Conservation (phyloP, 2,888 invertebrate genomes). For the Drosophila subquinaria region DNA sequence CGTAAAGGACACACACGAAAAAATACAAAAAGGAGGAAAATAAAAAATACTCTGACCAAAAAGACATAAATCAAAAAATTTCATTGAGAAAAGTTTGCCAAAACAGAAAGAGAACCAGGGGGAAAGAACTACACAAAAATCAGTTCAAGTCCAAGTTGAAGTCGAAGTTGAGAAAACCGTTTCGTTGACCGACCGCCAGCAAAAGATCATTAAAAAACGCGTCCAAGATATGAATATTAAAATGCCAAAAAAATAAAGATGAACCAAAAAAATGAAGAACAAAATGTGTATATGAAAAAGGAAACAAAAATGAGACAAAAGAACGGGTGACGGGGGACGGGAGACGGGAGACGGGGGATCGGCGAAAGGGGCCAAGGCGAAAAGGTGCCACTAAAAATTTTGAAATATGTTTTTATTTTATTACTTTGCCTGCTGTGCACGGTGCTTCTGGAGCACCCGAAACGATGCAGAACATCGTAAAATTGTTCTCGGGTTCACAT, state of each 20-base stretch:
- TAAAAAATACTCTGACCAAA: conserved; percentile 40
- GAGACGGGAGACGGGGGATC: conserved; percentile 26
- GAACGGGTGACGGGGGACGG: conserved; percentile 29
- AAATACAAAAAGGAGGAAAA: conserved; percentile 35
- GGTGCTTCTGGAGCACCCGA: conserved; percentile 79
- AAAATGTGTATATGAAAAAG: conserved; percentile 19
- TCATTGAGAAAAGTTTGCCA: conserved; percentile 81
- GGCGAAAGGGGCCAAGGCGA: conserved; percentile 15
- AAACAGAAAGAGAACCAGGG: conserved; percentile 24
- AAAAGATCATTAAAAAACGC: conserved; percentile 75
- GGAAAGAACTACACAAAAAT: conserved; percentile 23
- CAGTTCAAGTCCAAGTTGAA: conserved; percentile 39
- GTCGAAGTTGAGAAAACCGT: conserved; percentile 43
- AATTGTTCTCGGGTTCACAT: conserved; percentile 32
- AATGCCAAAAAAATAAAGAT: conserved; percentile 54
- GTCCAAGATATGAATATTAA: conserved; percentile 78
- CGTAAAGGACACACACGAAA: conserved; percentile 47
- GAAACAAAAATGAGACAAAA: conserved; percentile 26
- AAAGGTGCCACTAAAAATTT: conserved; percentile 82
- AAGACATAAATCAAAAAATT: conserved; percentile 82
- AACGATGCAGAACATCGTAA: conserved; percentile 76
- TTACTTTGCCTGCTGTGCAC: conserved; percentile 81
- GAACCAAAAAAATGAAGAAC: conserved; percentile 22
- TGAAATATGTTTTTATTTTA: conserved; percentile 82
- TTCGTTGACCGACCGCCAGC: conserved; percentile 73